phyloP scores from a whole-genome alignment of 2,797 vertebrate species.

The Brotula barbata region DNA sequence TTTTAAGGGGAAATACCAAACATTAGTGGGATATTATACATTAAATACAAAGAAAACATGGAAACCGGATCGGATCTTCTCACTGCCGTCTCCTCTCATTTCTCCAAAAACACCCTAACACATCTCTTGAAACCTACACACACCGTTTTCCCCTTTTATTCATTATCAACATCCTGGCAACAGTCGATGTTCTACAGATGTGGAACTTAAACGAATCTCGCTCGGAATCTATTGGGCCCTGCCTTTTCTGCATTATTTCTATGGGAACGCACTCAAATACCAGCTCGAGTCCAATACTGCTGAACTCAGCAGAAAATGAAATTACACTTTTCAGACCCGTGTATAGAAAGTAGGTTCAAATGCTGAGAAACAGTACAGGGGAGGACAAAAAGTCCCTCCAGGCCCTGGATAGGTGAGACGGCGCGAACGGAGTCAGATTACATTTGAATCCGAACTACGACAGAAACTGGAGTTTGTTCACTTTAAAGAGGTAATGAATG shows the following conservation, averaged over 20 bases:
- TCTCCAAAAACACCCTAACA: too few species aligned
- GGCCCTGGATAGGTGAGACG: too few species aligned
- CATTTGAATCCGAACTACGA: too few species aligned
- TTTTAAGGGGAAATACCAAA: too few species aligned
- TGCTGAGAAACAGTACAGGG: slow-evolving; percentile 11
- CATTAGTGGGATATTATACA: too few species aligned
- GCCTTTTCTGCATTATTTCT: slow-evolving; percentile 14
- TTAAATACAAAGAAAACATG: too few species aligned
- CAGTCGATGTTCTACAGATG: slow-evolving; percentile 19
- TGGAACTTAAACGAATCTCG: slow-evolving; percentile 35
- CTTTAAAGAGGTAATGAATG: too few species aligned
- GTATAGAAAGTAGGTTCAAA: slow-evolving; percentile 20
- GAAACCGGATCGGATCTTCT: too few species aligned
- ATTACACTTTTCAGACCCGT: slow-evolving; percentile 20
- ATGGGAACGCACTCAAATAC: slow-evolving; percentile 31
- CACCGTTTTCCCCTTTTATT: not conserved
- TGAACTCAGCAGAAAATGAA: slow-evolving; percentile 49
- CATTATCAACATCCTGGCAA: slow-evolving; percentile 28
- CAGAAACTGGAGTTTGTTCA: too few species aligned
- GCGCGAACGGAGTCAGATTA: too few species aligned
- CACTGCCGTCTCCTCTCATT: too few species aligned
- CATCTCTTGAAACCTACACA: slow-evolving; percentile 6
- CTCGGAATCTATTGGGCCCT: slow-evolving; percentile 30
- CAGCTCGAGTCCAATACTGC: slow-evolving; percentile 39
- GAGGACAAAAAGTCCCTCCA: slow-evolving; percentile 3